Percentiles rank a stretch among this genome's conserved stretches.
Conservation (phyloP, 2,888 invertebrate genomes). For the Gymnoscelis rufifasciata region DNA sequence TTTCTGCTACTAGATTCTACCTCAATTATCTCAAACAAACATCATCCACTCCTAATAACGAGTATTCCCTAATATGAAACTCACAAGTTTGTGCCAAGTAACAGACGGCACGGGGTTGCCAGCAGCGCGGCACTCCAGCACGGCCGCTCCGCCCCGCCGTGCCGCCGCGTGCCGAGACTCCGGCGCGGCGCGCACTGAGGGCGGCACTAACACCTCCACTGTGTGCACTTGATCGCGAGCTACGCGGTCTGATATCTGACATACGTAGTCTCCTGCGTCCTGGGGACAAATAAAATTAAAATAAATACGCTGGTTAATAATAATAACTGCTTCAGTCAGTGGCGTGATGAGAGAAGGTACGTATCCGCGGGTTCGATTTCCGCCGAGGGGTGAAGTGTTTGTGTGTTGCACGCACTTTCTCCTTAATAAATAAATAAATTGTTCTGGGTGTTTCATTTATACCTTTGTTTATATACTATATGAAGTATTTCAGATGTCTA, state of each 20-base stretch:
- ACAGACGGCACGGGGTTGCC: slow-evolving; percentile 86
- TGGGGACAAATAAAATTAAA: slow-evolving; percentile 34
- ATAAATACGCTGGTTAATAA: neutral
- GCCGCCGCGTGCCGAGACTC: slow-evolving; percentile 82
- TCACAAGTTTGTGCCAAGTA: slow-evolving; percentile 84
- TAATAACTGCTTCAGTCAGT: too few relatives aligned
- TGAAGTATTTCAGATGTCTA: too few relatives aligned
- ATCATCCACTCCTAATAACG: too few relatives aligned
- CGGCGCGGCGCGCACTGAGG: slow-evolving; percentile 83
- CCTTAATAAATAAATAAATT: too few relatives aligned
- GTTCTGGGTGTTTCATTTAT: too few relatives aligned
- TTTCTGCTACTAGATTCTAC: too few relatives aligned
- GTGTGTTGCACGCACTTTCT: too few relatives aligned
- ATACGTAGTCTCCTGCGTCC: slow-evolving; percentile 86
- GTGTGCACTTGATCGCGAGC: slow-evolving; percentile 85
- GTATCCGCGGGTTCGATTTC: too few relatives aligned
- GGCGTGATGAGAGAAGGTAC: too few relatives aligned
- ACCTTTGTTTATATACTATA: too few relatives aligned
- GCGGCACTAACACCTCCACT: slow-evolving; percentile 85
- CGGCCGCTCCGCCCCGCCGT: slow-evolving; percentile 82
- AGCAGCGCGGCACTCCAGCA: slow-evolving; percentile 83
- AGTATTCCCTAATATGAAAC: slow-evolving; percentile 7
- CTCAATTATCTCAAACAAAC: too few relatives aligned
- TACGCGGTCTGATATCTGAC: slow-evolving; percentile 84
- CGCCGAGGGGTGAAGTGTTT: too few relatives aligned